Base-by-base conservation (phyloP, 2,888 invertebrate genomes). In the Microctonus aethiopoides region DNA sequence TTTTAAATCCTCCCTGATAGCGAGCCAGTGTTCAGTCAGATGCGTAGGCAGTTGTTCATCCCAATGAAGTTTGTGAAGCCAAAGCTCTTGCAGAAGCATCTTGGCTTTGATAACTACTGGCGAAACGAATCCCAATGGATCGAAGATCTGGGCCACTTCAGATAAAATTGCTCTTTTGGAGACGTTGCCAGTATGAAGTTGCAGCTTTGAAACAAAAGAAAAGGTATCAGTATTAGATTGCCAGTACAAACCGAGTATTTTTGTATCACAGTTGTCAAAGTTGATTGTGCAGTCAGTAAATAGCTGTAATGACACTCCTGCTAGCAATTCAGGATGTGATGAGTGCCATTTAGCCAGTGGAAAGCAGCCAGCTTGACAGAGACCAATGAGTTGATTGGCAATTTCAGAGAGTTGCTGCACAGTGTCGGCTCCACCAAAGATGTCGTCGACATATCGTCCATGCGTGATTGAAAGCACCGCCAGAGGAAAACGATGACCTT, bases 311-410 rank as follows among this genome's bases (percentile, higher is more conserved):
- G 36, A 36, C 1, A 36, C 1, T 5, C 1, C 1, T 9, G 36
- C 10, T 5, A 36, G 36, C 6, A 36, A 36, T 9, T 10, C 9
- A 9, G 36, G 36, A 10, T 36, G 36, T 9, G 29, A 29, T 29
- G 7, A 29, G 7, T 29, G 29, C 69, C 41, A 67, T 29, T 71
- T 72, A 11, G 68, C 68, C 1, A 71, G 39, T 1, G 60, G 67
- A 16, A 71, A 67, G 1, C 75, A 72, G 32, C 73, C 74, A 56
- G 73, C 72, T 11, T 39, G 22, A 65, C 72, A 72, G 2, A 54
- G n/a, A 1, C 9, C 22, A 11, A 1, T 24, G 3, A 65, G 16
- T 39, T 70, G 70, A 0, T 5, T 4, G 0, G 70, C 59, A 1
- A 9, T 36, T 6, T 13, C 13, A 7, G 32, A 16, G 24, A 57